Percentiles rank a stretch among this genome's conserved stretches.
Conservation (phyloP, 2,113 vertebrate genomes). For the Lophura nycthemera region DNA sequence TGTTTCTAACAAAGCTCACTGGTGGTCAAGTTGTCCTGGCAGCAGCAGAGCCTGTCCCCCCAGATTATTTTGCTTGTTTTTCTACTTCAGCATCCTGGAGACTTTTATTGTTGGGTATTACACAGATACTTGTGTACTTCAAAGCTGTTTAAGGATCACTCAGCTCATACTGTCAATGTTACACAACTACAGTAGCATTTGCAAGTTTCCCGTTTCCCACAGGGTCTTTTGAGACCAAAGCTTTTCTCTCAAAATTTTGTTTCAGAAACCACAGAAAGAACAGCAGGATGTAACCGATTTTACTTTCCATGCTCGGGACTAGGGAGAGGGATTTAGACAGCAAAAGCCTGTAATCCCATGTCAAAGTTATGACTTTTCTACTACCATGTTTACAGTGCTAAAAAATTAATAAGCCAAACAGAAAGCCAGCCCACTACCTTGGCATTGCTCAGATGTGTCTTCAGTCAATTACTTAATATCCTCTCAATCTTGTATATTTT, state of each 20-base stretch:
- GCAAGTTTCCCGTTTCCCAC: constrained; percentile 76
- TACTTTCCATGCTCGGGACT: constrained; percentile 49
- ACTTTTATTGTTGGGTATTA: background rate
- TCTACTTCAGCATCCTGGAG: background rate
- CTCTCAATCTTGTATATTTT: constrained; percentile 19
- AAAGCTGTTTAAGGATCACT: constrained; percentile 68
- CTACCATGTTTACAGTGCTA: constrained; percentile 31
- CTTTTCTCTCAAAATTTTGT: constrained; percentile 76
- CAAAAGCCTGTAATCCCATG: constrained; percentile 46
- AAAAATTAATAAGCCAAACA: constrained; percentile 48
- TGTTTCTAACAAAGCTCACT: background rate
- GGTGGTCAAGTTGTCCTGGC: background rate
- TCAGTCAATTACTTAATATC: constrained; percentile 44
- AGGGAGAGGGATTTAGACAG: constrained; percentile 46
- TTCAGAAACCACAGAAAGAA: constrained; percentile 80
- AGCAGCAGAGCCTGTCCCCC: background rate
- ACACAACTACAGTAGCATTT: constrained; percentile 75
- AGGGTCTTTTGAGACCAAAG: constrained; percentile 70
- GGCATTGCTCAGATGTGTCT: constrained; percentile 6
- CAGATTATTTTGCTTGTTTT: background rate
- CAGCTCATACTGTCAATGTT: constrained; percentile 70
- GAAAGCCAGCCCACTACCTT: constrained; percentile 48
- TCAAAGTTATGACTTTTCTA: constrained; percentile 47
- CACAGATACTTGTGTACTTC: constrained; percentile 10
- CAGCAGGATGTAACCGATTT: constrained; percentile 75